Evolutionary conservation across 2,113 vertebrate species (phyloP), one percentile per base, ranked within the genome.

Genomic region (Grallaria varia): DNA sequence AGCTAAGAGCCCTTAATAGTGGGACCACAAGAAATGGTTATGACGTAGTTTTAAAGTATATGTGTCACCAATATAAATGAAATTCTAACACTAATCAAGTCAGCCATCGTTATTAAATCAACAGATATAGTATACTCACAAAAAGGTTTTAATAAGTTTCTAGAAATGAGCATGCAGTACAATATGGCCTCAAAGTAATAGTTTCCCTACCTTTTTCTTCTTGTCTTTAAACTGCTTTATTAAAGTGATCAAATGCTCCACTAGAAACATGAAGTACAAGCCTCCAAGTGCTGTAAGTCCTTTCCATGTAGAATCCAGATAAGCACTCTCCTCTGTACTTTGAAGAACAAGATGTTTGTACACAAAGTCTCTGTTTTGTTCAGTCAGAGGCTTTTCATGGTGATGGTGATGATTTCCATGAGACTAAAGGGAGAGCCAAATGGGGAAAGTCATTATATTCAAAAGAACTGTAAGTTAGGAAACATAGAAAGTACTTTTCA

Each of bases 191-290:
- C 21, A 49, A 82, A 78, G 83, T 21, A 82, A 49, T 6, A 53
- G 31, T 87, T 79, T 87, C 90, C 96, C 90, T 97, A 99, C 99
- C 99, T 99, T 99, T 93, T 99, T 98, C 69, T 99, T 99, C 97
- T 99, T 99, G 95, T 99, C 99, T 97, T 99, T 99, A 98, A 99
- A 99, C 96, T 99, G 99, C 67, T 99, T 99, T 64, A 99, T 99
- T 87, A 99, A 98, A 17, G 99, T 99, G 84, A 99, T 98, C 87
- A 99, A 98, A 95, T 99, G 99, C 76, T 99, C 99, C 60, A 99
- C 99, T 40, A 99, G 98, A 89, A 99, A 99, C 99, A 99, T 99
- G 96, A 99, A 96, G 97, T 99, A 99, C 53, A 99, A 98, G 24
- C 99, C 99, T 11, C 98, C 97, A 76, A 99, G 98, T 4, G 99